Conservation (phyloP, 1,140 invertebrate genomes). For the Sitophilus oryzae region DNA sequence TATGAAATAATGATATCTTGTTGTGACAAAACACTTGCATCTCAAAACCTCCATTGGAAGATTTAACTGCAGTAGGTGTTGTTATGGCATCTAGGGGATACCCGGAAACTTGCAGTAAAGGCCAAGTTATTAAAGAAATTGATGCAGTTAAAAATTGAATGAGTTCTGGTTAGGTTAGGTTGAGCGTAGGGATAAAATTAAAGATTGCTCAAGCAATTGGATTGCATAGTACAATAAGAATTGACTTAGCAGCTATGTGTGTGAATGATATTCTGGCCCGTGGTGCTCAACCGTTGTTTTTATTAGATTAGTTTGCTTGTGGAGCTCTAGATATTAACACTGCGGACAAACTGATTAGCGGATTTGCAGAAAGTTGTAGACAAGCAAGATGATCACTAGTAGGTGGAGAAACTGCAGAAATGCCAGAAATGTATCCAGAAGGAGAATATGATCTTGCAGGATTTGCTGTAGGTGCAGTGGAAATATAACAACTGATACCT, state of each 20-base stretch:
- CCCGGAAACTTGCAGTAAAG: constrained; percentile 83
- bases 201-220: constrained; percentile 76
- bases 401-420: constrained; percentile 94
- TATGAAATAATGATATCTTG: constrained; percentile 79
- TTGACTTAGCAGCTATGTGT: constrained; percentile 96
- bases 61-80: constrained; percentile 74
- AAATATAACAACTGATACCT: constrained; percentile 69
- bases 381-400: constrained; percentile 82
- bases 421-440: constrained; percentile 85
- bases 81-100: constrained; percentile 89
- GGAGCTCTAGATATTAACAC: constrained; percentile 72
- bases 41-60: constrained; percentile 62
- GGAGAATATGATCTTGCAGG: constrained; percentile 94
- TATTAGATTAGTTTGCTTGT: constrained; percentile 94
- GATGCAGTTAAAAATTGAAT: background rate
- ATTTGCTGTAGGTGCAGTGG: constrained; percentile 91
- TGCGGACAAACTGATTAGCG: constrained; percentile 72
- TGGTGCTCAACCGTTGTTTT: constrained; percentile 91
- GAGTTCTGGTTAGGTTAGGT: too few relatives aligned
- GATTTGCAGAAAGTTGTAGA: constrained; percentile 82
- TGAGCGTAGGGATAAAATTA: constrained; percentile 18
- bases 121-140: constrained; percentile 72
- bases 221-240: constrained; percentile 80
- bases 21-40: constrained; percentile 61
- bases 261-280: constrained; percentile 94